Base-by-base conservation (phyloP, 2,888 invertebrate genomes). In the Agrochola circellaris region DNA sequence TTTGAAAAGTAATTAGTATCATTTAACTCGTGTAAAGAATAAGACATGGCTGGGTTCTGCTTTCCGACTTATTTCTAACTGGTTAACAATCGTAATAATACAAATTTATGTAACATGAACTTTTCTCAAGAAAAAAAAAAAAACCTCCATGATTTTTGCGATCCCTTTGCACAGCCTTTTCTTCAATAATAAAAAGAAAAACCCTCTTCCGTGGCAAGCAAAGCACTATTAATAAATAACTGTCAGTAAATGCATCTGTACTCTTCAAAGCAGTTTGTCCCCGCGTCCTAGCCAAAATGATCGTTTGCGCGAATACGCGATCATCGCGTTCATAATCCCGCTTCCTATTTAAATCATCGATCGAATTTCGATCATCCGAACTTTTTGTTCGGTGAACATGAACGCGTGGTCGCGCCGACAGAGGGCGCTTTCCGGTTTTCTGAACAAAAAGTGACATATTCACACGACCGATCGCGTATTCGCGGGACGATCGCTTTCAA, bases 21-120 rank as follows among this genome's bases (percentile, higher is more conserved):
- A 69, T 61, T 54, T 79, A 70, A 77, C 70, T 45, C 8, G 1
- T 68, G 13, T 76, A 20, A 34, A 34, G 6, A n/a, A 58, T 45
- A 42, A 42, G 0, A 38, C 15, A 76, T 77, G 79, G 71, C 77
- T 26, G 30, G 17, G 8, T 34, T 48, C 11, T 30, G 30, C 34
- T 76, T 56, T 3, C 65, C 13, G 5, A 38, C 1, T 9, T 76
- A 17, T 17, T 58, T 23, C 4, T 20, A 8, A 56, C 54, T 42
- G 5, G 48, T 62, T 11, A 61, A n/a, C 1, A 51, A 15, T 38
- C 8, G 20, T 26, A 20, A 38, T 64, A 64, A 38, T 64, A 64
- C 2, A 20, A 8, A 38, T 38, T n/a, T 9, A n/a, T 64, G 9
- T 34, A 38, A 38, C 15, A 23, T 8, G 7, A n/a, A 8, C 17